A percentile compares a stretch with the other conserved stretches of the same genome.
phyloP scores from a whole-genome alignment of 1,140 invertebrate species.

The Drosophila nebulosa region DNA sequence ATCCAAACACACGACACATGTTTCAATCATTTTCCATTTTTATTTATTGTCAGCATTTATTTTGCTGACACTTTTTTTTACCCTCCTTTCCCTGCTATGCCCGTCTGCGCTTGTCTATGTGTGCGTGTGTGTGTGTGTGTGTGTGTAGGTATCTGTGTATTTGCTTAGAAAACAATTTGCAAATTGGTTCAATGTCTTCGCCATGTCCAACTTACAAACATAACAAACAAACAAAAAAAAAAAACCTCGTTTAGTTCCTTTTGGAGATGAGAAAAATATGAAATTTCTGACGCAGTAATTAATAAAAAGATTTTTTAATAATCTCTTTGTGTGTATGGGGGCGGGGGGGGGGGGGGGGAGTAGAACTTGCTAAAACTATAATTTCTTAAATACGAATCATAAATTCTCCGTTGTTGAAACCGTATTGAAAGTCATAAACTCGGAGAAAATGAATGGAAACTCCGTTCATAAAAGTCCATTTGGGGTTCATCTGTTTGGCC shows the following conservation, averaged over 20 bases:
- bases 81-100: background rate
- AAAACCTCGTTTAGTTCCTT: too few relatives aligned
- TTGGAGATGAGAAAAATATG: slow-evolving; percentile 32
- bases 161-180: slow-evolving; percentile 76
- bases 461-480: background rate
- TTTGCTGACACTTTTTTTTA: slow-evolving; percentile 71
- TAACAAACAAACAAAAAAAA: background rate
- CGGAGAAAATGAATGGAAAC: slow-evolving; percentile 25
- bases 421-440: slow-evolving; percentile 50
- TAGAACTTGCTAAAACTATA: slow-evolving; percentile 12
- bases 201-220: slow-evolving; percentile 36
- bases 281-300: slow-evolving; percentile 66
- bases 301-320: slow-evolving; percentile 51
- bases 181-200: slow-evolving; percentile 58
- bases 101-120: background rate
- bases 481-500: background rate
- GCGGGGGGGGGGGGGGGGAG: background rate
- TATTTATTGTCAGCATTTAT: slow-evolving; percentile 78
- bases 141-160: slow-evolving; percentile 23
- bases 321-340: slow-evolving; percentile 39
- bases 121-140: background rate
- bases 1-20: slow-evolving; percentile 63
- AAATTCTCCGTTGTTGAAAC: slow-evolving; percentile 43
- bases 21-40: slow-evolving; percentile 78
- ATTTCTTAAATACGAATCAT: slow-evolving; percentile 63